Percentiles rank a stretch among this genome's conserved stretches.
phyloP scores from a whole-genome alignment of 2,888 invertebrate species.

The Tethea ocularis region DNA sequence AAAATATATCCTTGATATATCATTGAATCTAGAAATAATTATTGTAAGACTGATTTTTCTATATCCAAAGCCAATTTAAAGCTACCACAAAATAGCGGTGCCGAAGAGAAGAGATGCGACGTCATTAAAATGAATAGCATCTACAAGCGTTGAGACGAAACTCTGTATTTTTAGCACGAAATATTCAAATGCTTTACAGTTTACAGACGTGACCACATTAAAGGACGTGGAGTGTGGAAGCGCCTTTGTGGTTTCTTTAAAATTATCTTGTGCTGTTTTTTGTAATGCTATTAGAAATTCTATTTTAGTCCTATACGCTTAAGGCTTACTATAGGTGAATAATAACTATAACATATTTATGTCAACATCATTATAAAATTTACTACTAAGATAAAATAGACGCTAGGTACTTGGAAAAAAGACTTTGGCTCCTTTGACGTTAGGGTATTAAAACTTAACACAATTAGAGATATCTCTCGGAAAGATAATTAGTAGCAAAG shows the following conservation, averaged over 20 bases:
- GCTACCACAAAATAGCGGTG: neutral
- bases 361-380: too few relatives aligned
- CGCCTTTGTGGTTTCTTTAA: conserved; percentile 6
- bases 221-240: conserved; percentile 8
- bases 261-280: neutral
- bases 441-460: too few relatives aligned
- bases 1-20: too few relatives aligned
- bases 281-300: neutral
- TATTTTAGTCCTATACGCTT: neutral
- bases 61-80: neutral
- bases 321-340: too few relatives aligned
- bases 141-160: conserved; percentile 19
- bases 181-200: conserved; percentile 44
- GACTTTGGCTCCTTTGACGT: too few relatives aligned
- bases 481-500: too few relatives aligned
- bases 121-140: conserved; percentile 14
- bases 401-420: too few relatives aligned
- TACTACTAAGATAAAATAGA: too few relatives aligned
- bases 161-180: conserved; percentile 37
- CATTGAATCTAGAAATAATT: neutral
- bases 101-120: neutral
- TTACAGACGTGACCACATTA: conserved; percentile 31
- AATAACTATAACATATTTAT: too few relatives aligned
- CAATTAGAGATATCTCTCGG: too few relatives aligned
- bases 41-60: neutral